Percentiles rank a stretch among this genome's conserved stretches.
Evolutionary conservation across 1,140 invertebrate genomes (phyloP).

Genomic region (Neomicropteryx cornuta): DNA sequence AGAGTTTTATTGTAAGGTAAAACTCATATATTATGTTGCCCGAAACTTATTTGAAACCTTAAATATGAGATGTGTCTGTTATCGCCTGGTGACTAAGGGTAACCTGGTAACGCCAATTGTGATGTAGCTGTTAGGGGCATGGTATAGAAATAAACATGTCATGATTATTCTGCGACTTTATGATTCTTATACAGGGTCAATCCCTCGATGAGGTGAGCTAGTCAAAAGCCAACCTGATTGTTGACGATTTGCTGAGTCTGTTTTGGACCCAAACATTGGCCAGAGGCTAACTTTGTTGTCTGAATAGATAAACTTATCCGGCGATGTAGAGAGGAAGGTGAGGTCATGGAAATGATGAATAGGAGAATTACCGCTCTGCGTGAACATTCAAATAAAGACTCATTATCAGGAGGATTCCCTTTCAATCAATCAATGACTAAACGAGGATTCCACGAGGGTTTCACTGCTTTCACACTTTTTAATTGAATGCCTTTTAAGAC

Average conservation of each 20-base stretch:
- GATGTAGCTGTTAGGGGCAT: too few relatives aligned
- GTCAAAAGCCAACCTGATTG: constrained; percentile 23
- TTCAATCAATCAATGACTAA: constrained; percentile 12
- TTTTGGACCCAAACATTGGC: constrained; percentile 24
- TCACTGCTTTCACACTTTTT: constrained; percentile 9
- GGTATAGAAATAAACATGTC: too few relatives aligned
- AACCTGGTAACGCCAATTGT: too few relatives aligned
- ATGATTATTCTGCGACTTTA: constrained; percentile 1
- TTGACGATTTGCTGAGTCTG: constrained; percentile 16
- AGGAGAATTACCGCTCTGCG: constrained; percentile 14
- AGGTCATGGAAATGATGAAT: constrained; percentile 23
- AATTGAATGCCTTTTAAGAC: constrained; percentile 15
- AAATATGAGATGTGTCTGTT: too few relatives aligned
- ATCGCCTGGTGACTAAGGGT: too few relatives aligned
- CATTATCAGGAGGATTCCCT: constrained; percentile 3
- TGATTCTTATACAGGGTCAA: constrained; percentile 11
- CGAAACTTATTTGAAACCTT: too few relatives aligned
- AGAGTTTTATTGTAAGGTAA: too few relatives aligned
- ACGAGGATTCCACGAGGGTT: constrained; percentile 10
- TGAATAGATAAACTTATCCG: constrained; percentile 12
- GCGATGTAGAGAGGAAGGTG: constrained; percentile 15
- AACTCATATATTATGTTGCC: too few relatives aligned
- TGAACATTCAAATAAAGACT: constrained; percentile 17
- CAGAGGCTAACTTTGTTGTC: constrained; percentile 15
- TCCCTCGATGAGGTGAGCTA: constrained; percentile 10